Evolutionary conservation across 2,888 invertebrate genomes (phyloP).

Genomic region (Cheilosia scutellata): DNA sequence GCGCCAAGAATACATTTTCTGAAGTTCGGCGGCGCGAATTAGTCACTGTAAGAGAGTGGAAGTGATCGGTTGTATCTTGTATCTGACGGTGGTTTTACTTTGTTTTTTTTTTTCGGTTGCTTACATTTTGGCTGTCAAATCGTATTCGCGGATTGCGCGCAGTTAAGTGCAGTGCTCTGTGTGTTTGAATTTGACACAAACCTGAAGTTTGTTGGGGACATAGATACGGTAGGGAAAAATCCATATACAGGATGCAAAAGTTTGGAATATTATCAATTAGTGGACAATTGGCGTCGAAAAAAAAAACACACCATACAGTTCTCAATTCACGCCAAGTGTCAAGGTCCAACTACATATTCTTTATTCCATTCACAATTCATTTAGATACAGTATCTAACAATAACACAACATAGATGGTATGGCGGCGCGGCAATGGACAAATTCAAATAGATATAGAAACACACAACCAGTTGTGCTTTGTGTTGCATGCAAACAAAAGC

Average conservation of each 20-base stretch:
- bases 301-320: constrained; percentile 37
- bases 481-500: constrained; percentile 16
- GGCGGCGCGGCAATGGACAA: constrained; percentile 21
- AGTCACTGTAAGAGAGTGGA: constrained; percentile 62
- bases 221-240: constrained; percentile 60
- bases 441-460: constrained; percentile 18
- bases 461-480: background rate
- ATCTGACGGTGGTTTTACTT: background rate
- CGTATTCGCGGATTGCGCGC: constrained; percentile 59
- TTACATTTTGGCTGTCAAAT: constrained; percentile 10
- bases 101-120: background rate
- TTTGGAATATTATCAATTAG: constrained; percentile 50
- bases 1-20: constrained; percentile 11
- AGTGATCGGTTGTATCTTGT: constrained; percentile 71
- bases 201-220: background rate
- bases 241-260: constrained; percentile 6
- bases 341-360: constrained; percentile 65
- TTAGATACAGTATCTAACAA: constrained; percentile 60
- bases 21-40: constrained; percentile 20
- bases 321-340: constrained; percentile 65
- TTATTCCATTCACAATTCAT: constrained; percentile 69
- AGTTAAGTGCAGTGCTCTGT: constrained; percentile 41
- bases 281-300: constrained; percentile 37
- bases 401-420: constrained; percentile 5
- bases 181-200: constrained; percentile 31